Evolutionary conservation across 2,113 vertebrate genomes (phyloP), one percentile per base, ranked within the genome.

Genomic region (Etia nguti): DNA sequence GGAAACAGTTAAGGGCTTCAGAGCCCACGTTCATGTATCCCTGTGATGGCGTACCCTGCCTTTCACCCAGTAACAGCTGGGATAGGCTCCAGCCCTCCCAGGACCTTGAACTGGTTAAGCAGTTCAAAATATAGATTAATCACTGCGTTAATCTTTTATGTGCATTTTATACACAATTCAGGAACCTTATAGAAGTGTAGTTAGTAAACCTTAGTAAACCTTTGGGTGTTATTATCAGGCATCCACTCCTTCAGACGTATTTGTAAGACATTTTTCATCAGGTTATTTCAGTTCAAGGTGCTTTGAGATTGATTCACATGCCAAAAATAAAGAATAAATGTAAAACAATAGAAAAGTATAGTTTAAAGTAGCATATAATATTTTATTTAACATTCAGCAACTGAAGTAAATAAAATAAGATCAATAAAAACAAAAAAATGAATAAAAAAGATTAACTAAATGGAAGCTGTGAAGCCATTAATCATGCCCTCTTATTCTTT

Each of bases 291-390:
- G 43, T 50, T 48, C 6, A 50, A 50, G 22, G 6, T 50, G 24
- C 6, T 75, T 50, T 50, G 29, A 18, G 8, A 11, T 3, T 18
- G 68, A 48, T 29, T 73, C 4, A 24, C 38, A 18, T 6, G 8
- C 46, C 15, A 18, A 50, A 9, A 54, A 54, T n/a, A 10, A 50
- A 20, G 24, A 75, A 29, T 43, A 50, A 75, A 48, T 75, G 16
- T 31, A 75, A 73, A 73, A 26, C 0, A 0, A 75, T 1, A 73
- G 9, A 68, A 68, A 4, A 0, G 41, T 68, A 0, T 41, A 2
- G 43, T 75, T 48, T 29, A 48, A 75, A 20, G 43, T 48, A 2
- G 16, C 70, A 48, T 29, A 50, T 31, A 29, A 75, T 31, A 29
- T 48, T 48, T 48, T 26, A 46, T 73, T 73, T 48, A 73, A 18